Evolutionary conservation across 1,140 invertebrate genomes (phyloP).

Genomic region (Leptinotarsa lineolata): DNA sequence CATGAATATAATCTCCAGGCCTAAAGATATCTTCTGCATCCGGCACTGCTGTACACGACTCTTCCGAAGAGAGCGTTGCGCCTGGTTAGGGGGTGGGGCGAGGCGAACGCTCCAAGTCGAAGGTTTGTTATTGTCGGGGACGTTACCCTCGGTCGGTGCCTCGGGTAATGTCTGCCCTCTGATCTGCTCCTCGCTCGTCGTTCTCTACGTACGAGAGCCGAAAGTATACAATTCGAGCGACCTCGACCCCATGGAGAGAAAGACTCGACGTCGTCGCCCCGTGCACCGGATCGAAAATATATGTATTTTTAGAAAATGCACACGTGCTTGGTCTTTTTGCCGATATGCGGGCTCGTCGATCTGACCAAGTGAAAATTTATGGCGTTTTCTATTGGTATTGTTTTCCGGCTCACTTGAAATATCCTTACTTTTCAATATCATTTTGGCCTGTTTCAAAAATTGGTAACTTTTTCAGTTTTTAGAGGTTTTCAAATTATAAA

Average conservation of each 20-base stretch:
- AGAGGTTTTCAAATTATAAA: no score
- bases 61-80: neutral
- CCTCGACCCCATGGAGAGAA: neutral
- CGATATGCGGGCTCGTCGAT: no score
- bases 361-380: no score
- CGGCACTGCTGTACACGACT: neutral
- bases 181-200: constrained; percentile 21
- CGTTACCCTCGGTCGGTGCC: constrained; percentile 39
- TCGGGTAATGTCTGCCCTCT: constrained; percentile 44
- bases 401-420: no score
- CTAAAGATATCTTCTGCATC: neutral
- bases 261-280: neutral
- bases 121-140: constrained; percentile 38
- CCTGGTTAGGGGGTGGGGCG: neutral
- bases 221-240: constrained; percentile 2
- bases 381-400: no score
- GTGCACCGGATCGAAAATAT: neutral
- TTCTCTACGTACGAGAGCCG: neutral
- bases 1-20: neutral
- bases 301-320: constrained; percentile 5
- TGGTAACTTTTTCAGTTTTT: no score
- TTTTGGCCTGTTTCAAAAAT: no score
- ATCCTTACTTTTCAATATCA: no score
- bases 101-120: neutral
- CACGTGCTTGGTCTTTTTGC: no score